Evolutionary conservation across 2,113 vertebrate genomes (phyloP).

Genomic region (Gallinago jamesoni): DNA sequence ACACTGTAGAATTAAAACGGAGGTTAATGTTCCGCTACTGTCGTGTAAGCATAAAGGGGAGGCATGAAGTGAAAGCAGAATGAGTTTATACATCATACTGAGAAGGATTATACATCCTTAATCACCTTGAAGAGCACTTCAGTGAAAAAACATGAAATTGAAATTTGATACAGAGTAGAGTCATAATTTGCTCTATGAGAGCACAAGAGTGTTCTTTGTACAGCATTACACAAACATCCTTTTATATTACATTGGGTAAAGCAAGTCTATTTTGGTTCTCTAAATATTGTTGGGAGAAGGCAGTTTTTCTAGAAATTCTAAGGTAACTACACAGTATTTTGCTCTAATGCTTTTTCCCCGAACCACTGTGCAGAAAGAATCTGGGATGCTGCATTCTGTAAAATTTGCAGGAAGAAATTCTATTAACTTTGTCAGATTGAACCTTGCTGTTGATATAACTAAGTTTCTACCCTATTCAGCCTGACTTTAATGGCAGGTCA

Average conservation of each 20-base stretch:
- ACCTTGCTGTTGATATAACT: not conserved
- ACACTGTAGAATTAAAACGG: conserved; percentile 3
- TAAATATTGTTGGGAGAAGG: not conserved
- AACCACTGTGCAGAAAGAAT: not conserved
- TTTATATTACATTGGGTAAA: not conserved
- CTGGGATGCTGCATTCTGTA: not conserved
- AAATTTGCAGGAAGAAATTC: conserved; percentile 19
- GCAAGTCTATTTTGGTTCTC: not conserved
- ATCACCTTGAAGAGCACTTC: conserved; percentile 36
- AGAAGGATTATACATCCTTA: conserved; percentile 12
- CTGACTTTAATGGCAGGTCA: conserved; percentile 4
- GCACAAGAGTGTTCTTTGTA: not conserved
- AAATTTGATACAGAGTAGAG: conserved; percentile 9
- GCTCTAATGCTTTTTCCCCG: not conserved
- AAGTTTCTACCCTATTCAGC: not conserved
- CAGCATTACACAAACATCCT: not conserved
- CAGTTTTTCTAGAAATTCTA: not conserved
- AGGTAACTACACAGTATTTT: not conserved
- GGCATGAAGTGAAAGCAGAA: conserved; percentile 26
- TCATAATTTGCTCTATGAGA: not conserved
- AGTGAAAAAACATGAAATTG: conserved; percentile 37
- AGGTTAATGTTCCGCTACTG: not conserved
- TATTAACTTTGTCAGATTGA: conserved; percentile 15
- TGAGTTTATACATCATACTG: not conserved
- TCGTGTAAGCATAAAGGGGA: not conserved